Percentiles rank a stretch among this genome's conserved stretches.
These are phyloP conservation scores for Pithys albifrons DNA, from an alignment of 2,113 vertebrate genomes.

Conservation along the genomic window DNA sequence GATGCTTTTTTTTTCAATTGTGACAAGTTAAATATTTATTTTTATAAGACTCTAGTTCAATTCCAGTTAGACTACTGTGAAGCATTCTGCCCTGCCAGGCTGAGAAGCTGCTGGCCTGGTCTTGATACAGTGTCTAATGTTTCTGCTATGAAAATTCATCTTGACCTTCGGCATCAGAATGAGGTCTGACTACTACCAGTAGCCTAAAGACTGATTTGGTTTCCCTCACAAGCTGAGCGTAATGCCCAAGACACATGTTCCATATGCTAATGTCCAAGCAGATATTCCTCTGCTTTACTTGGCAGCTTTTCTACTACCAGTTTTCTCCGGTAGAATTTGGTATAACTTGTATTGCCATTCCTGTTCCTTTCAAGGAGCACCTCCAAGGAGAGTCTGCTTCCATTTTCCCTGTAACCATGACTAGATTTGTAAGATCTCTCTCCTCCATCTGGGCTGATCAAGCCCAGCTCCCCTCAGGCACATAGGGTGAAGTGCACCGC, in stretches of 20 bases:
- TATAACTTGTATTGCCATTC: not conserved
- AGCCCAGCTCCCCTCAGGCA: not conserved
- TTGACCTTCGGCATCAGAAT: not conserved
- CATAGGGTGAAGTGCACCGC: too few relatives aligned
- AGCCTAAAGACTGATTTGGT: not conserved
- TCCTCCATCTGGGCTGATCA: not conserved
- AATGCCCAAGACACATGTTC: not conserved
- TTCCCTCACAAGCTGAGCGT: not conserved
- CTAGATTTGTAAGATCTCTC: accelerated
- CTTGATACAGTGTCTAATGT: not conserved
- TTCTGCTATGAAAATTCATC: not conserved
- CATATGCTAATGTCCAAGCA: not conserved
- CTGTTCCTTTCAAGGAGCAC: not conserved
- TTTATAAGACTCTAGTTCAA: not conserved
- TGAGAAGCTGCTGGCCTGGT: not conserved
- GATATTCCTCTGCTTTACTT: not conserved
- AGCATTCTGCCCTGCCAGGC: not conserved
- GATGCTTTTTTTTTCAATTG: not conserved
- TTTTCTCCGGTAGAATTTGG: not conserved
- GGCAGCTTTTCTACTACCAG: not conserved
- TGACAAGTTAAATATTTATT: not conserved
- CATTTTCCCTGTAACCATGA: not conserved
- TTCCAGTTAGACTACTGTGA: not conserved
- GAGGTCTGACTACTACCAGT: not conserved
- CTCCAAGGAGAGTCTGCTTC: not conserved